A percentile compares a stretch with the other conserved stretches of the same genome.
phyloP scores from a whole-genome alignment of 2,113 vertebrate species.

The Equus przewalskii region DNA sequence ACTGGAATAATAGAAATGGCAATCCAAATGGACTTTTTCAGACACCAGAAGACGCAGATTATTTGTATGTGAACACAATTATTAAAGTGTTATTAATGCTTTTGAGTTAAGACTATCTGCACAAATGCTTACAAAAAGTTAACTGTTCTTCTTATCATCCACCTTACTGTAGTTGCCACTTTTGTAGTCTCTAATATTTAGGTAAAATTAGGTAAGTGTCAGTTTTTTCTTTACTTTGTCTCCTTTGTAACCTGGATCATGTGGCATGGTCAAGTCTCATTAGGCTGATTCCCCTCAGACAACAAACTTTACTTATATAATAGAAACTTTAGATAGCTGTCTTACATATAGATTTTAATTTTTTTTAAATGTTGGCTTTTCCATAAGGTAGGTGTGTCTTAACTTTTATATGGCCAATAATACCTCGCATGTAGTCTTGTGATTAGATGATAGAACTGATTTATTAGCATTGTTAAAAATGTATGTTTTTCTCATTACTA shows the following conservation, averaged over 20 bases:
- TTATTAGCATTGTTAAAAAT: conserved; percentile 69
- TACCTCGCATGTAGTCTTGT: neutral
- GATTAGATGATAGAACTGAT: conserved; percentile 19
- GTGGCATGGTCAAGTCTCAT: neutral
- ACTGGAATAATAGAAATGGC: neutral
- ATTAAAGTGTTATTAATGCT: neutral
- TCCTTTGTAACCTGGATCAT: neutral
- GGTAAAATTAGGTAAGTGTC: neutral
- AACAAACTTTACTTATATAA: neutral
- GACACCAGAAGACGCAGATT: neutral
- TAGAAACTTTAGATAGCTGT: neutral
- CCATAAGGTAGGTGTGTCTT: neutral
- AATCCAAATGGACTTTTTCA: neutral
- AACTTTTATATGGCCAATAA: neutral
- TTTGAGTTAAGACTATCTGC: neutral
- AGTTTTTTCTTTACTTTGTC: neutral
- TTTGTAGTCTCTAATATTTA: neutral
- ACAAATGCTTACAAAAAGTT: neutral
- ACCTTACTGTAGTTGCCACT: neutral
- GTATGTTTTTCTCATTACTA: conserved; percentile 62
- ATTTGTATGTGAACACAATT: neutral
- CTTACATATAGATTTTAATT: neutral
- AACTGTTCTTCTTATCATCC: neutral
- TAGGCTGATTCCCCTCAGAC: neutral
- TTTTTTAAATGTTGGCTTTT: neutral